A percentile compares a stretch with the other conserved stretches of the same genome.
These are phyloP conservation scores for Drosophila helvetica DNA, from an alignment of 2,888 invertebrate genomes.

Conservation along the genomic window DNA sequence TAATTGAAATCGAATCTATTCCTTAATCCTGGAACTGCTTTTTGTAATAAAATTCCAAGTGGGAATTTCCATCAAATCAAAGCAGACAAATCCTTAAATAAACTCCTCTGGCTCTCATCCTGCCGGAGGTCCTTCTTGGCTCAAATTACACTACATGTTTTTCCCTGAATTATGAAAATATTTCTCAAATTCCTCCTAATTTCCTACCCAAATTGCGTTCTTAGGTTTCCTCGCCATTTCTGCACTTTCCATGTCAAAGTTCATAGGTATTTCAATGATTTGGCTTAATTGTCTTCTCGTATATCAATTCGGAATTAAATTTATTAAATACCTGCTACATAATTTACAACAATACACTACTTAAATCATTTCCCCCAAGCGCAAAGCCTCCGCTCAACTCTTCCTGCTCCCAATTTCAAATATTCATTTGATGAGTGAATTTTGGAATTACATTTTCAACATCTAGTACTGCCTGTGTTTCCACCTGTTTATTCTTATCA, in stretches of 20 bases:
- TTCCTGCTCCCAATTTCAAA: slow-evolving; percentile 26
- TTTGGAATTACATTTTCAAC: slow-evolving; percentile 21
- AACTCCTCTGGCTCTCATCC: neutral
- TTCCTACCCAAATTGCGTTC: neutral
- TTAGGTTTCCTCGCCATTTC: neutral
- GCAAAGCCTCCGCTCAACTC: slow-evolving; percentile 1
- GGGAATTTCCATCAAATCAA: neutral
- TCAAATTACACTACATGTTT: too few species aligned
- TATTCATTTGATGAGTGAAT: slow-evolving; percentile 33
- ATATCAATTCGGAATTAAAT: neutral
- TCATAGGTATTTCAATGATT: neutral
- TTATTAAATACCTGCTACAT: neutral
- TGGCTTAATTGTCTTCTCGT: neutral
- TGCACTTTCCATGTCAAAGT: neutral
- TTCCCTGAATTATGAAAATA: too few species aligned
- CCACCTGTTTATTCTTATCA: slow-evolving; percentile 65
- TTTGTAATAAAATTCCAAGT: too few species aligned
- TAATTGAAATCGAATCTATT: neutral
- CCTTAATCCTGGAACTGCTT: too few species aligned
- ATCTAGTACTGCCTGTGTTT: slow-evolving; percentile 30
- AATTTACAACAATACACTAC: neutral
- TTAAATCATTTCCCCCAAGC: neutral
- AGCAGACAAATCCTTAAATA: neutral
- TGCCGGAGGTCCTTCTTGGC: neutral
- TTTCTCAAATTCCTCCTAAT: neutral